phyloP scores from a whole-genome alignment of 1,140 invertebrate genomes.

The Andrena cerasifolii region DNA sequence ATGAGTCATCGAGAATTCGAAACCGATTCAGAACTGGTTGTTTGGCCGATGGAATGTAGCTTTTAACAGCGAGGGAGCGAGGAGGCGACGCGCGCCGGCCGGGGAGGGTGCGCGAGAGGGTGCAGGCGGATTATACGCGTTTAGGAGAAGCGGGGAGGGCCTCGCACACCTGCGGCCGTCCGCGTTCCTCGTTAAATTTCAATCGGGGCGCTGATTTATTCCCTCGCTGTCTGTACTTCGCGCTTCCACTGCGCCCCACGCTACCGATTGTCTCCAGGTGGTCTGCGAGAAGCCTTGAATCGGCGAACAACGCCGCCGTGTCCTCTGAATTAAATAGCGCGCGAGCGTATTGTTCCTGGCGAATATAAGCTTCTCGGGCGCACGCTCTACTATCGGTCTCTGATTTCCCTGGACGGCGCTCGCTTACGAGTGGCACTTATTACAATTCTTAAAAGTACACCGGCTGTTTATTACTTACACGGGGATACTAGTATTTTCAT shows the following conservation, averaged over 20 bases:
- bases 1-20: slow-evolving; percentile 63
- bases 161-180: slow-evolving; percentile 21
- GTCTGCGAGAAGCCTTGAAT: neutral
- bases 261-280: neutral
- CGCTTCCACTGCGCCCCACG: neutral
- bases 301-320: neutral
- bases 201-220: slow-evolving; percentile 68
- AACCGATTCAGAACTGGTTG: slow-evolving; percentile 71
- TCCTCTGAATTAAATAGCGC: neutral
- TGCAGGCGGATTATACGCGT: slow-evolving; percentile 15
- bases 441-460: too few species aligned
- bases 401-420: too few species aligned
- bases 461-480: too few species aligned
- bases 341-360: neutral
- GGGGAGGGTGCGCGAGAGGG: slow-evolving; percentile 18
- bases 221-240: neutral
- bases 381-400: too few species aligned
- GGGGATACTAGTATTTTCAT: too few species aligned
- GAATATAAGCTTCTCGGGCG: too few species aligned
- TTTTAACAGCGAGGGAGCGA: slow-evolving; percentile 61
- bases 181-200: slow-evolving; percentile 65
- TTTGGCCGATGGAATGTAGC: slow-evolving; percentile 67
- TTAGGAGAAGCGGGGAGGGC: too few species aligned
- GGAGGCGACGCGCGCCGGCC: neutral
- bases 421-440: too few species aligned